Evolutionary conservation across 1,140 invertebrate species (phyloP).

Genomic region (Lutraria rhynchaena): DNA sequence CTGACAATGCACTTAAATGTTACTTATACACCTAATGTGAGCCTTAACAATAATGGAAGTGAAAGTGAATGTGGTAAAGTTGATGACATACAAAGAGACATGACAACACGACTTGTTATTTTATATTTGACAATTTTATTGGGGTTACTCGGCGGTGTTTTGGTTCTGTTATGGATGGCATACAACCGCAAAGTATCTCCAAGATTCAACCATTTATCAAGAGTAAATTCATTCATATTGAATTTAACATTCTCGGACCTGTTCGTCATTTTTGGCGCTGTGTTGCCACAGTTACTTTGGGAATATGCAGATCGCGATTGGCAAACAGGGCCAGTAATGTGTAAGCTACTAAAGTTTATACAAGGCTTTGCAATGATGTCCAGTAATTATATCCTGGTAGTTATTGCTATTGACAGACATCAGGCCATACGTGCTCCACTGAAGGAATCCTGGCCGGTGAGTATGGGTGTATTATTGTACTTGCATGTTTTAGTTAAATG

Average conservation of each 20-base stretch:
- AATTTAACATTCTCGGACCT: conserved; percentile 81
- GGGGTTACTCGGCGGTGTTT: conserved; percentile 69
- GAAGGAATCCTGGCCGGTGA: conserved; percentile 74
- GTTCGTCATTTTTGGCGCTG: conserved; percentile 78
- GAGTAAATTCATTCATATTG: conserved; percentile 80
- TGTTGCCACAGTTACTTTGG: conserved; percentile 80
- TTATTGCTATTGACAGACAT: conserved; percentile 82
- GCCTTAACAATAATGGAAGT: too few species aligned
- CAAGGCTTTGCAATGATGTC: conserved; percentile 81
- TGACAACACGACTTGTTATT: conserved; percentile 63
- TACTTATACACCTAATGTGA: too few species aligned
- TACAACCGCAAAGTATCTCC: conserved; percentile 69
- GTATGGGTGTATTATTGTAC: too few species aligned
- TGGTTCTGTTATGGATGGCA: conserved; percentile 75
- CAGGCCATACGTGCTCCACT: conserved; percentile 81
- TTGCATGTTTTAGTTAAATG: too few species aligned
- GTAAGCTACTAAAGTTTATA: conserved; percentile 79
- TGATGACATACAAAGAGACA: conserved; percentile 69
- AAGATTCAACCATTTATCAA: conserved; percentile 63
- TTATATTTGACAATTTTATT: conserved; percentile 70
- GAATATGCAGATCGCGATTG: conserved; percentile 80
- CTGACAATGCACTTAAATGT: too few species aligned
- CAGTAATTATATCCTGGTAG: conserved; percentile 82
- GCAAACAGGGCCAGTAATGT: conserved; percentile 79
- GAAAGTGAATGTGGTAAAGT: conserved; percentile 37